Evolutionary conservation across 2,888 invertebrate genomes (phyloP), one percentile per base, ranked within the genome.

Genomic region (Campoplex nolae): DNA sequence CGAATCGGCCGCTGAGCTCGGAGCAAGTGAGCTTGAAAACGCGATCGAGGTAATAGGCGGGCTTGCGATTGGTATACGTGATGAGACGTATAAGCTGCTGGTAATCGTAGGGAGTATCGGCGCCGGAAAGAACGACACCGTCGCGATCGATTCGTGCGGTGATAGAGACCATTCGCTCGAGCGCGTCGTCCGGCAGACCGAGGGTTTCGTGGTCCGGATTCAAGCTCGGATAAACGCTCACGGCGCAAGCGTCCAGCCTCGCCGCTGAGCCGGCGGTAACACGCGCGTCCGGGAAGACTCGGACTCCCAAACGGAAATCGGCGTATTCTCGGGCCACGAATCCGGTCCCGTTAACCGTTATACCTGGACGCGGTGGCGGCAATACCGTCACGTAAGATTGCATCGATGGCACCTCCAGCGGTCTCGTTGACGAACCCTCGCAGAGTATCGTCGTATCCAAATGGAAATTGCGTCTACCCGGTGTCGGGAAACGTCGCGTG

Each of bases 1-100:
- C 97, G 95, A 99, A 98, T 75, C 99, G 96, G 3, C 98, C 98
- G 95, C 93, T 93, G 86, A 99, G 96, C 94, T 99, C 98, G 0
- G 98, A 98, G 95, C 99, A 99, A 87, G 98, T 97, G 74, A 99
- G 96, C 93, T 98, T 98, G 95, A 99, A 99, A 38, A 98, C 98
- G 88, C 99, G 96, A 95, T 98, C 99, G 89, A 99, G 95, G 94
- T 98, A 98, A 94, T 99, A 98, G 13, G 99, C 99, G 3, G 99
- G 99, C 93, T 99, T 98, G 92, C 97, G 97, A 95, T 99, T 99
- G 94, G 98, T 98, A 95, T 99, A 99, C 90, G 97, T 97, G 88
- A 99, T 97, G 92, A 97, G 97, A 48, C 97, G 96, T 74, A 98
- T 92, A 87, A 97, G 96, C 95, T 97, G 96, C 93, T 97, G 97